Base-by-base conservation (phyloP, 2,888 invertebrate species). In the Hymenopus coronatus region DNA sequence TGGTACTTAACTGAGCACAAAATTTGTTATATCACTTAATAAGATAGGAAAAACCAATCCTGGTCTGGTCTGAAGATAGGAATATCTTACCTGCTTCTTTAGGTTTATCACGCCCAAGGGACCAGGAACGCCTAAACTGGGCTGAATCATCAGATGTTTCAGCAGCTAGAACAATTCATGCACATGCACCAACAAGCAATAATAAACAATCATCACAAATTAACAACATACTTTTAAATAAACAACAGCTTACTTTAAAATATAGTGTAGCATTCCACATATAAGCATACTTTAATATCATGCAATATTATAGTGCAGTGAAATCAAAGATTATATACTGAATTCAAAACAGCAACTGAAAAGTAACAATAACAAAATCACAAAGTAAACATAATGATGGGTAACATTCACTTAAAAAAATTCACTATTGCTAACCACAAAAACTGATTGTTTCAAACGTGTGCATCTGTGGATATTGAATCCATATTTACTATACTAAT, bases 51-150 rank as follows among this genome's bases (percentile, higher is more conserved):
- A 82, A 40, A 20, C 25, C 15, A 81, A 87, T 28, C 87, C 87
- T 87, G 82, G 82, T n/a, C 33, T 82, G 82, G 27, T 82, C 14
- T 82, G 70, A 82, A 87, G 0, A 82, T 8, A 46, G 1, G 9
- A 28, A 20, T 81, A 87, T 83, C 90, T 90, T 90, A 91, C 91
- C 91, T 91, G 90, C 91, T 40, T 85, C 85, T 46, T 91, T 91
- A 86, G 88, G 89, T 90, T 91, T 91, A 81, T 91, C 91, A 83
- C 91, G 91, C 82, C 91, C 91, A 89, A 91, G 90, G 85, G 91
- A 91, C 91, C 91, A 91, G 28, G 91, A 91, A 70, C 91, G 91
- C 88, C 90, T 91, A 89, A 91, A 91, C 87, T 90, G 89, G 84
- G 89, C 89, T 85, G 89, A 87, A 88, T 89, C 88, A 88, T 87